Base-by-base conservation (phyloP, 2,888 invertebrate genomes). In the Kuschelorhynchus macadamiae region DNA sequence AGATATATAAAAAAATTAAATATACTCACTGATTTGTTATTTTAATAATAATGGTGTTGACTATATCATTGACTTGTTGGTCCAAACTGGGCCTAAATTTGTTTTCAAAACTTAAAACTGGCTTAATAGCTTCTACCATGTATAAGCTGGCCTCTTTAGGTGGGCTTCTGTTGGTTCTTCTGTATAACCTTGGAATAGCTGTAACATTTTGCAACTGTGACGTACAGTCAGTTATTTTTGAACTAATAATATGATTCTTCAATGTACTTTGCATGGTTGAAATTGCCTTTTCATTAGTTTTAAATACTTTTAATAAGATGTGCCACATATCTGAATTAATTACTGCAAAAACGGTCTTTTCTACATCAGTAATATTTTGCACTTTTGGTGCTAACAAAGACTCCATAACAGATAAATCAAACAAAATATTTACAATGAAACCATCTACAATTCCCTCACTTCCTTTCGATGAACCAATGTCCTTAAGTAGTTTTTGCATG, bases 181-280 rank as follows among this genome's bases (percentile, higher is more conserved):
- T 87, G 82, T 95, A 98, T 61, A 97, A 85, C 70, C 97, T 87
- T 1, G 98, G 98, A 82, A 98, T 94, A 81, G 98, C 96, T 75
- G 91, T 93, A 2, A 98, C 96, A 86, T 92, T 92, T 71, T 91
- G 90, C 74, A 94, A 85, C 74, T 90, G 89, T 18, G 85, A 81
- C 53, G 88, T 85, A 77, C 89, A 85, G 64, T 85, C 84, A 8
- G 74, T 71, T 36, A 79, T 74, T 74, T 81, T 81, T 36, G 78
- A 70, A 21, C 68, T 69, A 33, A 80, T 72, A 42, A 82, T 69
- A 63, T 78, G 71, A 21, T 78, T 65, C 44, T 76, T 73, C 20
- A 76, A 71, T 12, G 64, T 56, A 30, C 71, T 67, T 18, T 80
- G 71, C 11, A 71, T 50, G 33, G 74, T 72, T 12, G 64, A 70